Evolutionary conservation across 2,797 vertebrate genomes (phyloP).

Genomic region (Megaceryle alcyon): DNA sequence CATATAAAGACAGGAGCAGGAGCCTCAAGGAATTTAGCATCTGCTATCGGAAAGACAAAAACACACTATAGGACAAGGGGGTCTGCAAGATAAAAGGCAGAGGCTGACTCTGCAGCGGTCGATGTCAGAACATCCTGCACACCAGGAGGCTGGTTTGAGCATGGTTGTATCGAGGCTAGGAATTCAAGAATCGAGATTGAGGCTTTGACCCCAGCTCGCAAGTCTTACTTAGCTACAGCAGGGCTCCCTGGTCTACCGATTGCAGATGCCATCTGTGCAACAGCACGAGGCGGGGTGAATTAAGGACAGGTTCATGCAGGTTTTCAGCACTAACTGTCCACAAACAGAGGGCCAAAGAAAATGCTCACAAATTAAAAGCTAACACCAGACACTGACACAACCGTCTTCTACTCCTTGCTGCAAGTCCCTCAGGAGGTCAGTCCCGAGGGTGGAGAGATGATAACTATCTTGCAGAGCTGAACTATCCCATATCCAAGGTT

Average conservation of each 20-base stretch:
- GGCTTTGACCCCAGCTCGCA: not conserved
- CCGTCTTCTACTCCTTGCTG: not conserved
- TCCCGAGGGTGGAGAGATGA: not conserved
- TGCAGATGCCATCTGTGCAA: slow-evolving; percentile 30
- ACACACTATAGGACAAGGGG: not conserved
- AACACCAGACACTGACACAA: not conserved
- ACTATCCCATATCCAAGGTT: not conserved
- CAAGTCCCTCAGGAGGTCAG: not conserved
- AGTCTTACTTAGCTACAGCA: not conserved
- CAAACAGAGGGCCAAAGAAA: not conserved
- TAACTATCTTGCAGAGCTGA: not conserved
- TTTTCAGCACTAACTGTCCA: not conserved
- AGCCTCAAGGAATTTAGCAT: not conserved
- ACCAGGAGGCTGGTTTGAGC: not conserved
- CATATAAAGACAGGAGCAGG: not conserved
- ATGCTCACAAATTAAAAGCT: slow-evolving; percentile 12
- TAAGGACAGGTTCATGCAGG: slow-evolving; percentile 39
- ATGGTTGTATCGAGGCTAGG: not conserved
- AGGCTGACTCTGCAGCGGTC: not conserved
- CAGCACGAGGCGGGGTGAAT: slow-evolving; percentile 21
- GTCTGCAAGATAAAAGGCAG: not conserved
- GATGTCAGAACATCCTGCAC: not conserved
- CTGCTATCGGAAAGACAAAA: not conserved
- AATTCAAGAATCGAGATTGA: not conserved
- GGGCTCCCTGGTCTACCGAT: not conserved